Evolutionary conservation across 2,888 invertebrate genomes (phyloP).

Genomic region (Diaperis boleti): DNA sequence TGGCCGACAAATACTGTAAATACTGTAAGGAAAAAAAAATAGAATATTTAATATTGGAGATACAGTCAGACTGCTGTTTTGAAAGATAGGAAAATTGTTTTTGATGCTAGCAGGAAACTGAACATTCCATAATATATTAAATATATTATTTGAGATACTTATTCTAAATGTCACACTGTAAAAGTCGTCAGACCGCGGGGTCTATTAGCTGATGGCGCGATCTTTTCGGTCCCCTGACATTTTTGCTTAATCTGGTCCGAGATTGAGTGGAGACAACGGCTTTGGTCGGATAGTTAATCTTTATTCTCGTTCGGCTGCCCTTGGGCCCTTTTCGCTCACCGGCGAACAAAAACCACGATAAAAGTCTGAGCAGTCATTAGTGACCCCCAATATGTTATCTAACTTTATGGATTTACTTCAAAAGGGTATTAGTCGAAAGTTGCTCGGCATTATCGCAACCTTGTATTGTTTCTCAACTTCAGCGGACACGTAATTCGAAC

Average conservation of each 20-base stretch:
- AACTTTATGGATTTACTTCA: slow-evolving; percentile 46
- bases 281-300: slow-evolving; percentile 58
- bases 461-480: slow-evolving; percentile 51
- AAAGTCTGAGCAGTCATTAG: slow-evolving; percentile 47
- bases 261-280: slow-evolving; percentile 55
- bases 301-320: slow-evolving; percentile 47
- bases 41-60: too few species aligned
- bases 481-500: slow-evolving; percentile 35
- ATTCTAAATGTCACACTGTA: too few species aligned
- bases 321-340: slow-evolving; percentile 39
- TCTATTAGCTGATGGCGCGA: slow-evolving; percentile 32
- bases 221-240: slow-evolving; percentile 53
- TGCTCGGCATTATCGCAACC: slow-evolving; percentile 43
- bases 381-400: slow-evolving; percentile 45
- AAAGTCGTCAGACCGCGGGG: too few species aligned
- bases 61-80: too few species aligned
- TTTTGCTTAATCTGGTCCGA: slow-evolving; percentile 55
- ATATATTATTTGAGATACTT: too few species aligned
- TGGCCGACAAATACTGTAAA: too few species aligned
- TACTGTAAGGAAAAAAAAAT: too few species aligned
- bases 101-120: too few species aligned
- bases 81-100: too few species aligned
- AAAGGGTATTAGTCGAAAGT: slow-evolving; percentile 42
- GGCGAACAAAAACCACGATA: slow-evolving; percentile 45
- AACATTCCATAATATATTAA: too few species aligned